Evolutionary conservation across 1,140 invertebrate species (phyloP).

Genomic region (Mactra quadrangularis): DNA sequence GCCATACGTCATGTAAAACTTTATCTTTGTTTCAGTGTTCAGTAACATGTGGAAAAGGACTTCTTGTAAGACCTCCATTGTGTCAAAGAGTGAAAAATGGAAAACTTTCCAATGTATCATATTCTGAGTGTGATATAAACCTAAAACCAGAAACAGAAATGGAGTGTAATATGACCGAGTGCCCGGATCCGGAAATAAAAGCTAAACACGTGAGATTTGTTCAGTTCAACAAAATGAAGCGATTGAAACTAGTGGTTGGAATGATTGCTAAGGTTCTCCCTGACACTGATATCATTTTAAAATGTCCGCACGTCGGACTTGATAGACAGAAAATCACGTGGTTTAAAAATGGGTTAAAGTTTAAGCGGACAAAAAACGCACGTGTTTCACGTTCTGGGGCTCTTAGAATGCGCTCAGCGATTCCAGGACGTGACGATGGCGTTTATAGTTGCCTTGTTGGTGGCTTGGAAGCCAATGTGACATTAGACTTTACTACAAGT

Average conservation of each 20-base stretch:
- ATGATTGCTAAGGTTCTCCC: conserved; percentile 49
- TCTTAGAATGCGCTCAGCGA: conserved; percentile 34
- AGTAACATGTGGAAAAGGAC: conserved; percentile 48
- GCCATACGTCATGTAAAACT: too few relatives aligned
- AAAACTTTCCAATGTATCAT: conserved; percentile 13
- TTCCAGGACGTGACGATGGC: conserved; percentile 43
- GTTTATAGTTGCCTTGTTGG: conserved; percentile 58
- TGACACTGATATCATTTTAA: conserved; percentile 54
- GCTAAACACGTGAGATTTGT: conserved; percentile 32
- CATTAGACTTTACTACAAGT: conserved; percentile 32
- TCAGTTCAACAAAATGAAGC: conserved; percentile 48
- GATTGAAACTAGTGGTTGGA: conserved; percentile 28
- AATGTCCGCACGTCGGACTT: conserved; percentile 57
- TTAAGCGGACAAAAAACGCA: conserved; percentile 49
- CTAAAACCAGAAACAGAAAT: conserved; percentile 58
- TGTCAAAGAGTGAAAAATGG: conserved; percentile 33
- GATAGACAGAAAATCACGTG: conserved; percentile 57
- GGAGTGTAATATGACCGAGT: conserved; percentile 48
- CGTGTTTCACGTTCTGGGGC: conserved; percentile 45
- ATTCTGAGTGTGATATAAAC: conserved; percentile 32
- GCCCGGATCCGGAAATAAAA: conserved; percentile 53
- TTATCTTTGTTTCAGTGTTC: conserved; percentile 47
- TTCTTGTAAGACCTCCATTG: background rate
- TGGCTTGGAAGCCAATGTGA: conserved; percentile 40
- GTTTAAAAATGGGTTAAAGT: conserved; percentile 58